Evolutionary conservation across 2,113 vertebrate genomes (phyloP).

Genomic region (Naja naja): DNA sequence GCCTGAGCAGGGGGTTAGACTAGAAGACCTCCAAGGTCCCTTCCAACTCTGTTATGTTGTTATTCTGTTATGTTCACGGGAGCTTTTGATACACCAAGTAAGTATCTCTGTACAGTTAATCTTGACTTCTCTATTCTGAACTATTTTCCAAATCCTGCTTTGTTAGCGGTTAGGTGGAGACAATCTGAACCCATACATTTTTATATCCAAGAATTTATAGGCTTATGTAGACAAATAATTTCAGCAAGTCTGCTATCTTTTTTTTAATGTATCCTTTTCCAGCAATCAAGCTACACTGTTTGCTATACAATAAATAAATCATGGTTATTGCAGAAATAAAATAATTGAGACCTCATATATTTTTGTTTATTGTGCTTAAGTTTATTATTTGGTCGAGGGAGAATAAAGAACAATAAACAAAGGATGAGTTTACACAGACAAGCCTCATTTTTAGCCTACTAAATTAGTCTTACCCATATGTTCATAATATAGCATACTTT

Average conservation of each 20-base stretch:
- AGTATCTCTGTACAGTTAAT: not conserved
- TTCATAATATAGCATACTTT: not conserved
- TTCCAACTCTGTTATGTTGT: too few relatives aligned
- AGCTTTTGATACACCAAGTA: not conserved
- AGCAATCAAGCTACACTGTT: not conserved
- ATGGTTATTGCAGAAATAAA: not conserved
- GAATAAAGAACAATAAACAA: not conserved
- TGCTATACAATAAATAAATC: not conserved
- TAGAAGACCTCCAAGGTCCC: too few relatives aligned
- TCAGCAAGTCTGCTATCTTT: not conserved
- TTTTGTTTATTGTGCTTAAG: not conserved
- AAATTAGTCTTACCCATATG: not conserved
- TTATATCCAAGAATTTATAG: not conserved
- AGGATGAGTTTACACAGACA: not conserved
- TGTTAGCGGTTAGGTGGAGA: not conserved
- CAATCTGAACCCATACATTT: not conserved
- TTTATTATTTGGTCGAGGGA: not conserved
- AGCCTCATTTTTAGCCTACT: not conserved
- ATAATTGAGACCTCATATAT: slow-evolving; percentile 15
- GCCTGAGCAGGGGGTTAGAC: too few relatives aligned
- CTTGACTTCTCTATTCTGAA: not conserved
- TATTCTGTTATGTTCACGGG: not conserved
- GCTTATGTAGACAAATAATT: not conserved
- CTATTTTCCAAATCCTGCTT: not conserved
- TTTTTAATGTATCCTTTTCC: not conserved